These are phyloP conservation scores for Philopotamus ludificatus DNA, from an alignment of 1,140 invertebrate species.

Conservation along the genomic window DNA sequence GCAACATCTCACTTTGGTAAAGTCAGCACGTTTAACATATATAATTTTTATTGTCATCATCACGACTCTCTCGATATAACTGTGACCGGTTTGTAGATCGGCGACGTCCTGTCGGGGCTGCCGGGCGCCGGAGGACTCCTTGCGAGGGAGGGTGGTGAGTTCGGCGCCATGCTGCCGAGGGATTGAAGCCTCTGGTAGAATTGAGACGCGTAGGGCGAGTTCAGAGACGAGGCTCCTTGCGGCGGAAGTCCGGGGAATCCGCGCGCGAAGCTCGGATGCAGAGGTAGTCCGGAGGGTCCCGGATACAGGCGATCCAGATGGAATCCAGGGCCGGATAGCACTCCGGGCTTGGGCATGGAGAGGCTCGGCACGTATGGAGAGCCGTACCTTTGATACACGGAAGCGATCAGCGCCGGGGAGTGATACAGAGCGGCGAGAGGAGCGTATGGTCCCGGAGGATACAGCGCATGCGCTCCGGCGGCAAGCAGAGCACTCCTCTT, in stretches of 20 bases:
- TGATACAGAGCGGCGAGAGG: constrained; percentile 55
- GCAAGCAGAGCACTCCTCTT: constrained; percentile 66
- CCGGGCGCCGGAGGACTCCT: constrained; percentile 52
- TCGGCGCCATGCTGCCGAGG: constrained; percentile 44
- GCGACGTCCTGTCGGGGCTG: constrained; percentile 53
- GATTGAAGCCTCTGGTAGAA: constrained; percentile 56
- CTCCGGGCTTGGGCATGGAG: constrained; percentile 50
- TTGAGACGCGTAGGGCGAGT: constrained; percentile 44
- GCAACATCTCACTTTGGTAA: constrained; percentile 33
- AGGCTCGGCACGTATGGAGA: constrained; percentile 54
- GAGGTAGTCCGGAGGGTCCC: constrained; percentile 45
- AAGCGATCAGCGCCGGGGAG: constrained; percentile 54
- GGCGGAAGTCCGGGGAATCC: constrained; percentile 45
- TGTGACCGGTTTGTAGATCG: constrained; percentile 54
- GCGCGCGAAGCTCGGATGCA: constrained; percentile 55
- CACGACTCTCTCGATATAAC: constrained; percentile 55
- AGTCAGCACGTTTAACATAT: not conserved
- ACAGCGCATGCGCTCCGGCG: constrained; percentile 54
- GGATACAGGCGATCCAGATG: constrained; percentile 50
- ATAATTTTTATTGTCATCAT: constrained; percentile 32
- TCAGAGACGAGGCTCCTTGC: constrained; percentile 39
- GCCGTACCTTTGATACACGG: constrained; percentile 56
- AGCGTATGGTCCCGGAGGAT: constrained; percentile 57
- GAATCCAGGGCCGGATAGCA: constrained; percentile 46
- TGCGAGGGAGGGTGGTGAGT: constrained; percentile 48